Evolutionary conservation across 1,140 invertebrate genomes (phyloP).

Genomic region (Cepaea nemoralis): DNA sequence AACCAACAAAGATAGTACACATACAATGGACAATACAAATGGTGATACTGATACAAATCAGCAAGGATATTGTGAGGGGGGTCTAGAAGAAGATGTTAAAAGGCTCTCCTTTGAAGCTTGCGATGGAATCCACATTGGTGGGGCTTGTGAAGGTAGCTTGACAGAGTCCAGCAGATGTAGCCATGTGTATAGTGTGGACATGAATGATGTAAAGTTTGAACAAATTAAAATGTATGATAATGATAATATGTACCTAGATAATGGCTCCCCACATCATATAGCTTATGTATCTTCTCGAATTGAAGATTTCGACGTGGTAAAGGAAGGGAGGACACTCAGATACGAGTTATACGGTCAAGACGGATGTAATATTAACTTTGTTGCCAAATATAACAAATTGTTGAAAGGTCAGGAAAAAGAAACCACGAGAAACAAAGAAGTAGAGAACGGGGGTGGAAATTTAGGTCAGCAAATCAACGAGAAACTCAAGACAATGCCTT

Average conservation of each 20-base stretch:
- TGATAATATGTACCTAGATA: conserved; percentile 43
- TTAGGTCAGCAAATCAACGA: background rate
- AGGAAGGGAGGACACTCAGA: conserved; percentile 34
- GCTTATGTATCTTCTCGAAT: conserved; percentile 32
- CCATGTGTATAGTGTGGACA: conserved; percentile 27
- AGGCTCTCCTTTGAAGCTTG: conserved; percentile 39
- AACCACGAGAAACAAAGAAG: background rate
- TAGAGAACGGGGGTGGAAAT: too few species aligned
- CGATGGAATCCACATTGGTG: conserved; percentile 42
- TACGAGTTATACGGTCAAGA: conserved; percentile 20
- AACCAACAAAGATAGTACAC: background rate
- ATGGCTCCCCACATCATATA: conserved; percentile 49
- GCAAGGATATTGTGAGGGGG: background rate
- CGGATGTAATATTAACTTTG: conserved; percentile 50
- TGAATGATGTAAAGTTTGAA: conserved; percentile 24
- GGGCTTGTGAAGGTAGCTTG: background rate
- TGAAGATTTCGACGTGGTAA: conserved; percentile 23
- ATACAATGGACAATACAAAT: background rate
- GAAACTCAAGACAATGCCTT: background rate
- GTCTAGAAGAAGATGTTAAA: background rate
- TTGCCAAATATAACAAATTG: background rate
- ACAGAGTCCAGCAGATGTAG: background rate
- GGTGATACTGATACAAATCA: background rate
- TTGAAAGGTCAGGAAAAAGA: background rate
- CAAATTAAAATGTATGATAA: conserved; percentile 26